phyloP scores from a whole-genome alignment of 2,888 invertebrate genomes.

The Lepidocyrtoides sp. region DNA sequence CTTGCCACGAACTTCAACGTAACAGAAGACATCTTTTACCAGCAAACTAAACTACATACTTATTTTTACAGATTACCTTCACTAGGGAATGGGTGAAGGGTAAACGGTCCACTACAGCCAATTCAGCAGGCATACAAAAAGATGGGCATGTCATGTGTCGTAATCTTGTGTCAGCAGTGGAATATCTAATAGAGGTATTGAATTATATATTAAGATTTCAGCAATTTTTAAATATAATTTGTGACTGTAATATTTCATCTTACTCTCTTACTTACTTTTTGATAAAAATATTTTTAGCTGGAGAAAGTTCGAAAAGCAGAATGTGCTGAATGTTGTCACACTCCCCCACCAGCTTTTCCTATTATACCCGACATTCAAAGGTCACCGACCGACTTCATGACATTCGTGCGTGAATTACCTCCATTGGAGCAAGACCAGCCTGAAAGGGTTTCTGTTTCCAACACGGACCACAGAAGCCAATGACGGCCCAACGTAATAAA shows the following conservation, averaged over 20 bases:
- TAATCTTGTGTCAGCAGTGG: slow-evolving; percentile 81
- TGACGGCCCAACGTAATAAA: slow-evolving; percentile 55
- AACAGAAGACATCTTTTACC: too few relatives aligned
- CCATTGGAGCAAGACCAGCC: slow-evolving; percentile 35
- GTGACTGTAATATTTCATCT: too few relatives aligned
- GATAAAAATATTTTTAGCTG: slow-evolving; percentile 59
- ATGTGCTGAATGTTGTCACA: slow-evolving; percentile 59
- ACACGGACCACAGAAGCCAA: slow-evolving; percentile 52
- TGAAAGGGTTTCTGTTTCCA: background rate
- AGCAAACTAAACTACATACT: background rate
- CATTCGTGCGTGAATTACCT: slow-evolving; percentile 62
- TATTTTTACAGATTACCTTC: slow-evolving; percentile 80
- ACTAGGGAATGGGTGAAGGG: slow-evolving; percentile 84
- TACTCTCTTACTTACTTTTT: too few relatives aligned
- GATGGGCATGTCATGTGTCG: slow-evolving; percentile 73
- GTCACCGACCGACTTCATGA: slow-evolving; percentile 64
- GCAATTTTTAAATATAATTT: background rate
- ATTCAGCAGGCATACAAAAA: slow-evolving; percentile 49
- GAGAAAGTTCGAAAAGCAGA: slow-evolving; percentile 66
- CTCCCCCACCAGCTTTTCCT: slow-evolving; percentile 26
- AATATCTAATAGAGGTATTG: slow-evolving; percentile 80
- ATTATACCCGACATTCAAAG: slow-evolving; percentile 52
- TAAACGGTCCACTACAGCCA: slow-evolving; percentile 74
- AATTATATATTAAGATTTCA: background rate
- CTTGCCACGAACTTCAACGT: too few relatives aligned